Base-by-base conservation (phyloP, 1,140 invertebrate species). In the Trichonephila clavata region DNA sequence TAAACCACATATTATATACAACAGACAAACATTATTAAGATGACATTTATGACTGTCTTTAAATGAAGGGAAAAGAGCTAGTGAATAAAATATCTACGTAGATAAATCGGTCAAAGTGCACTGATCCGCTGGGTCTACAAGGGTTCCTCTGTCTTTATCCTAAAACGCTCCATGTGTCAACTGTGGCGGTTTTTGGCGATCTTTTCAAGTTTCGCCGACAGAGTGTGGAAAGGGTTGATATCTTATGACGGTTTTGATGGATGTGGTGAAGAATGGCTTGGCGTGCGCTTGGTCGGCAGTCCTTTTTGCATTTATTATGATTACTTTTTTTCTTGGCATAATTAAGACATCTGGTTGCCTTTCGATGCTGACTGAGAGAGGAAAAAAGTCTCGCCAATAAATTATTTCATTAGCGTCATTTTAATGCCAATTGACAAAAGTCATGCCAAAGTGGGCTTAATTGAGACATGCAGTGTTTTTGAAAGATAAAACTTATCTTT, bases 211-310 rank as follows among this genome's bases (percentile, higher is more conserved):
- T 61, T 24, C 27, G 84, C 84, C 59, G 84, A 39, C 84, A 86
- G 24, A 60, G 84, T 59, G 84, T 86, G 24, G 84, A 86, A 61
- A 61, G 84, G 68, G 68, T 71, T 71, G 68, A 71, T 71, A 71
- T 27, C 68, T 71, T 13, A 27, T 71, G 68, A 71, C 68, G 63
- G 61, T 71, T 71, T 71, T 59, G 84, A 60, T 57, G 80, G 39
- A 83, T 83, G 80, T 3, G 80, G 18, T 83, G 80, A 50, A 27
- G 80, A 83, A 57, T 57, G 20, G 20, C 80, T 83, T 43, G 80
- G 80, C 80, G 80, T 57, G 80, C n/a, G 80, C 39, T 50, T 71
- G 68, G 27, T n/a, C 68, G 68, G 68, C 68, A 71, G 4, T 71
- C 24, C 50, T 71, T 24, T 71, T 71, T 27, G 27, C 68, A 71